Evolutionary conservation across 1,140 invertebrate species (phyloP).

Genomic region (Eubasilissa regina): DNA sequence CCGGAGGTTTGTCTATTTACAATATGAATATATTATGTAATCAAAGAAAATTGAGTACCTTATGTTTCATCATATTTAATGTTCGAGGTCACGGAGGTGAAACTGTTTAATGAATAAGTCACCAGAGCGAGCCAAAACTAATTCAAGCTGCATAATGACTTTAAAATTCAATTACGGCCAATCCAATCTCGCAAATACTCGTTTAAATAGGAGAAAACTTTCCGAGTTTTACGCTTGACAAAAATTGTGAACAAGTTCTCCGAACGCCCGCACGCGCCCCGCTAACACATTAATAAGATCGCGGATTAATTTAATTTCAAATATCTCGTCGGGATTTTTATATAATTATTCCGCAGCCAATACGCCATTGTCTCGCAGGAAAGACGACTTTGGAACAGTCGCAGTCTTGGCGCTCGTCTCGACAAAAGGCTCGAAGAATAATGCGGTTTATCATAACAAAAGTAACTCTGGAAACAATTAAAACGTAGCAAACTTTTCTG

Average conservation of each 20-base stretch:
- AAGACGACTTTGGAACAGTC: not conserved
- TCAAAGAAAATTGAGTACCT: too few species aligned
- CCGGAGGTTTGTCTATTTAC: too few species aligned
- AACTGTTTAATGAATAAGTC: too few species aligned
- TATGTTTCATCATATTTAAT: too few species aligned
- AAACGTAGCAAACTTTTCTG: slow-evolving; percentile 43
- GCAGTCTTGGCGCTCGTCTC: not conserved
- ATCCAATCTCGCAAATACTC: not conserved
- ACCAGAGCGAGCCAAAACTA: too few species aligned
- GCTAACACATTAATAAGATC: not conserved
- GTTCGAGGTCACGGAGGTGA: too few species aligned
- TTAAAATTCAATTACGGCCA: too few species aligned
- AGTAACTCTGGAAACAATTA: slow-evolving; percentile 52
- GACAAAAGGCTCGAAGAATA: slow-evolving; percentile 27
- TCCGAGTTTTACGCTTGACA: too few species aligned
- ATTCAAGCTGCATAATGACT: too few species aligned
- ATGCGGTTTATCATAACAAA: slow-evolving; percentile 53
- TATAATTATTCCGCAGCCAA: not conserved
- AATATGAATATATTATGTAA: too few species aligned
- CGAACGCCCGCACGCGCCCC: not conserved
- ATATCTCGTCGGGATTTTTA: not conserved
- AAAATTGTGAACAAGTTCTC: too few species aligned
- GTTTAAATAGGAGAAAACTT: too few species aligned
- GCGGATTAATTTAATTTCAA: slow-evolving; percentile 20
- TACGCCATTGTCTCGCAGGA: not conserved